Conservation (phyloP, 2,888 invertebrate species). For the Acleris emargana region DNA sequence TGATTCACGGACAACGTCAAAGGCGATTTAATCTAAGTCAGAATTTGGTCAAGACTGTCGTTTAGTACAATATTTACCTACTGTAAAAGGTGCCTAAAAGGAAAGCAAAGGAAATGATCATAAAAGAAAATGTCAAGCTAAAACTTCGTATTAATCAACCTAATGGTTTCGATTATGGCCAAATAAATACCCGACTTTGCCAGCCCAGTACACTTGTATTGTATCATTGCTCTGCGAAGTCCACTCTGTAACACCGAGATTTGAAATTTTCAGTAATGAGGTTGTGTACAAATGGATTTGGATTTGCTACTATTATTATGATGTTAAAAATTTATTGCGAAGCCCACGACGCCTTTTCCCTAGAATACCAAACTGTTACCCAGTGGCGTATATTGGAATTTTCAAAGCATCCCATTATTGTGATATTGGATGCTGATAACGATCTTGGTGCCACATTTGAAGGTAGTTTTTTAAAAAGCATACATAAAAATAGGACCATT, state of each 20-base stretch:
- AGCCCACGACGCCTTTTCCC: conserved; percentile 1
- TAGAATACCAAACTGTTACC: not conserved
- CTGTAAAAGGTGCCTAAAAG: not conserved
- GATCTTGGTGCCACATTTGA: conserved; percentile 13
- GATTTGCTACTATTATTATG: not conserved
- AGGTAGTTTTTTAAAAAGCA: conserved; percentile 8
- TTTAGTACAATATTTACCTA: not conserved
- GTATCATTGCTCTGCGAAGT: not conserved
- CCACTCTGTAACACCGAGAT: too few species aligned
- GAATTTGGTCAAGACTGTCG: not conserved
- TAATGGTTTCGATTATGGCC: conserved; percentile 18
- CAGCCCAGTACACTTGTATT: not conserved
- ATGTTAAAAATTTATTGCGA: conserved; percentile 5
- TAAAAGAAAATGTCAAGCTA: not conserved
- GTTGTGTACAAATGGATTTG: not conserved
- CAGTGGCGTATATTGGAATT: conserved; percentile 12
- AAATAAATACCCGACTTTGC: not conserved
- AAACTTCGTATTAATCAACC: conserved; percentile 2
- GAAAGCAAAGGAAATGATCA: not conserved
- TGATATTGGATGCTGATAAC: conserved; percentile 20
- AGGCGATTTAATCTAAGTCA: conserved; percentile 15
- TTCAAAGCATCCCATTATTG: not conserved
- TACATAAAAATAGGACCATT: conserved; percentile 16
- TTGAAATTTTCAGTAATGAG: not conserved
- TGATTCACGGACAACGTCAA: not conserved